Evolutionary conservation across 2,797 vertebrate species (phyloP), one percentile per base, ranked within the genome.

Genomic region (Clarias fuscus): DNA sequence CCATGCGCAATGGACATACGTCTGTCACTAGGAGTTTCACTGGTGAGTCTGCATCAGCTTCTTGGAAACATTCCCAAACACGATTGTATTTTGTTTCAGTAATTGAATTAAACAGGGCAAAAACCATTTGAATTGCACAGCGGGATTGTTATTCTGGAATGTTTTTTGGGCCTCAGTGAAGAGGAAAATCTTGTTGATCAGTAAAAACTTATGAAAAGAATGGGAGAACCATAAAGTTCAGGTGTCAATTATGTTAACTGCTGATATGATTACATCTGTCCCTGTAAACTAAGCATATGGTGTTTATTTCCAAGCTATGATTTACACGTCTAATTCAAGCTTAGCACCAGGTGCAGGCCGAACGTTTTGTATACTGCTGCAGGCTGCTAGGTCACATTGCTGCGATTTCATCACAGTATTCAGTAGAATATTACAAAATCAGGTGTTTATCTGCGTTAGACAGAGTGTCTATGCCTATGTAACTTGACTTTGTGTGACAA

Each of bases 1-100:
- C 98, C 0, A 81, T 98, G 88, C 95, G 98, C 70, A 99, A 99
- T 0, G 98, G 98, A 84, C 97, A 98, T 93, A 93, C 96, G 85
- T 90, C 94, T 94, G 0, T 83, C 89, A 95, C 97, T 84, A 97
- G 95, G 88, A 94, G 95, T 20, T 95, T 96, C 91, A 89, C 94
- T 91, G 98, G 98, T 98, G 92, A 97, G 97, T 94, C 43, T 86
- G 43, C 30, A 7, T 64, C 18, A 18, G 18, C 24, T 61, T 70
- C 14, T 65, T 43, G 17, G 3, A 59, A 33, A 59, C 27, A 6
- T 61, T 78, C 58, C 37, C 18, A 33, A 78, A 59, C 53, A 22
- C 10, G 30, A 8, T 20, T 11, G 58, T 11, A 15, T 79, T 61
- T 62, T 37, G 33, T 13, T 37, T 61, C 58, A 6, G 5, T 59